Evolutionary conservation across 2,888 invertebrate species (phyloP), one percentile per base, ranked within the genome.

Genomic region (Microctonus hyperodae): DNA sequence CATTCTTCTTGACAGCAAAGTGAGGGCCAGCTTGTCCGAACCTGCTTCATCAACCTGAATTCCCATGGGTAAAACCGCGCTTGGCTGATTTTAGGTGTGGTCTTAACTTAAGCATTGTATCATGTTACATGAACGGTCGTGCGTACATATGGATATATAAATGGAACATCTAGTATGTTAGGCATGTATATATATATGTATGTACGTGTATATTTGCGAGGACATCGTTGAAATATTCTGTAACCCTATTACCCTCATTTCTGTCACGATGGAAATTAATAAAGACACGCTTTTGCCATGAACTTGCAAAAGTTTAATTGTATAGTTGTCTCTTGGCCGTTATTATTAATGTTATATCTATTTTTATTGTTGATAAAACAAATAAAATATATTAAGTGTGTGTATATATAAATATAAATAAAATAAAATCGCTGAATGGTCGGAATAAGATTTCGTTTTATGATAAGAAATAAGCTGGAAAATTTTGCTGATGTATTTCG

Each of bases 1-100:
- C 56, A 73, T 72, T 65, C 69, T 63, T 63, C 69, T 58, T 62
- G 67, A 70, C 69, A 67, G 66, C 25, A 62, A 67, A 64, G 65
- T 64, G 64, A 68, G 64, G 59, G 57, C 33, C 62, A 62, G 55
- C 48, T 67, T 64, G 66, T 63, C 66, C 56, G 64, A 64, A 59
- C 63, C 31, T 40, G 40, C 16, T 31, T 59, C 58, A 65, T 55
- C 60, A 48, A 61, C 33, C 28, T 37, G 11, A 61, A 61, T 28
- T 16, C 50, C 64, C 64, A 28, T 51, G 51, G 35, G 44, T 20
- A 22, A 13, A 23, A 20, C 40, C 25, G 59, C 25, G 59, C 40
- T 40, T 25, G 28, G 35, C 23, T 63, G 61, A 61, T 61, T 63
- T 55, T 40, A 55, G 55, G 33, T 28, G 53, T 3, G 37, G 55